These are phyloP conservation scores for Caligus rogercresseyi DNA, from an alignment of 1,140 invertebrate species.

Conservation along the genomic window DNA sequence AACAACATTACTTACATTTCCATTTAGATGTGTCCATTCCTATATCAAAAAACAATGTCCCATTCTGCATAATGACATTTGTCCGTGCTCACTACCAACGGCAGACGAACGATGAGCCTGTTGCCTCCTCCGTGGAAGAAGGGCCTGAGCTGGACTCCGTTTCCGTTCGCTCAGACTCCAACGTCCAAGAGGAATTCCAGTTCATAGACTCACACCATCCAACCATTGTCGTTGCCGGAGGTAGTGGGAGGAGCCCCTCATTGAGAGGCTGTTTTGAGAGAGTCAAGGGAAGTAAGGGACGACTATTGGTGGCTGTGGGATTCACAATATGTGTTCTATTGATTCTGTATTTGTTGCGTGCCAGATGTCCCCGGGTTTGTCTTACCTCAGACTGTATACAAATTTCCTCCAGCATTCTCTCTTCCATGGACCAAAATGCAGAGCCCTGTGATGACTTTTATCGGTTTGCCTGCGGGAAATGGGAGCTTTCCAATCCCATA, in stretches of 20 bases:
- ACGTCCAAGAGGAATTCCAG: background rate
- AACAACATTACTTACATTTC: too few relatives aligned
- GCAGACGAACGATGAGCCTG: background rate
- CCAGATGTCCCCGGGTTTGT: constrained; percentile 1
- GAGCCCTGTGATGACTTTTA: constrained; percentile 20
- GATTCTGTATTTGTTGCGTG: background rate
- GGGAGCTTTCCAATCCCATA: constrained; percentile 16
- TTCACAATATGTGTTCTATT: background rate
- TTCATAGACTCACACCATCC: background rate
- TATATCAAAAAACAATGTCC: too few relatives aligned
- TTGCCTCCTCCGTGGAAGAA: background rate
- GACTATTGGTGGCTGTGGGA: background rate
- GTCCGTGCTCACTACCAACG: background rate
- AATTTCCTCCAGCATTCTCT: background rate
- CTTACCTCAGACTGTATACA: constrained; percentile 9
- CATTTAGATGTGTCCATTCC: too few relatives aligned
- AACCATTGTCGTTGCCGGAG: background rate
- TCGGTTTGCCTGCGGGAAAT: constrained; percentile 18
- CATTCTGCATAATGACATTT: background rate
- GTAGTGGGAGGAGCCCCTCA: too few relatives aligned
- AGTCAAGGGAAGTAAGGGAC: background rate
- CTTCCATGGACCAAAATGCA: background rate
- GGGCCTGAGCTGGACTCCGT: background rate
- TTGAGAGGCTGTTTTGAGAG: background rate
- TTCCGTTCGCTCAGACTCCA: background rate